phyloP scores from a whole-genome alignment of 2,113 vertebrate genomes.

The Vimba vimba region DNA sequence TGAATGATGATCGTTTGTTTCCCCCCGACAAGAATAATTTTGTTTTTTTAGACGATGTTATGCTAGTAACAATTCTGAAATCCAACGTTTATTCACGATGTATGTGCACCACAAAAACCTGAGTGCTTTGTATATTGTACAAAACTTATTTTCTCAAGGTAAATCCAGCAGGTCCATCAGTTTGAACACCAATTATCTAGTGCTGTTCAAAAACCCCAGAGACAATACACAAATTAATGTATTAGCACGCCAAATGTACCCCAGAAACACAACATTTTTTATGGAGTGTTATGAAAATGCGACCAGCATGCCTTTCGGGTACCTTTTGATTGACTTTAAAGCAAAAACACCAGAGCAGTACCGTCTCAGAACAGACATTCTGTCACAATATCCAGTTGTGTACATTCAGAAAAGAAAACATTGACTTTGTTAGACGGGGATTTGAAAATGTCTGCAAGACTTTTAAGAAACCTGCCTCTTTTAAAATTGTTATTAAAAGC shows the following conservation, averaged over 20 bases:
- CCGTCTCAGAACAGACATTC: slow-evolving; percentile 14
- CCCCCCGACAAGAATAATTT: not conserved
- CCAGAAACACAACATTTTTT: not conserved
- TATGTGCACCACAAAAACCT: not conserved
- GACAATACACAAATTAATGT: not conserved
- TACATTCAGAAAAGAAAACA: slow-evolving; percentile 28
- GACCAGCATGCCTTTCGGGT: not conserved
- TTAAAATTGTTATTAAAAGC: slow-evolving; percentile 30
- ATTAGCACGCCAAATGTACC: not conserved
- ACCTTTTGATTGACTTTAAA: slow-evolving; percentile 32
- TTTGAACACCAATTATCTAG: slow-evolving; percentile 10
- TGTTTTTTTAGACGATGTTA: not conserved
- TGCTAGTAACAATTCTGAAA: not conserved
- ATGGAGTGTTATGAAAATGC: not conserved
- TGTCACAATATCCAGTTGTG: slow-evolving; percentile 1
- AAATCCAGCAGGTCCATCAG: slow-evolving; percentile 27
- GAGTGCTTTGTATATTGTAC: not conserved
- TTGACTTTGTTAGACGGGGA: no score
- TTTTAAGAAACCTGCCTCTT: slow-evolving; percentile 10
- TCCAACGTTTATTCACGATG: not conserved
- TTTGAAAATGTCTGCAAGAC: slow-evolving; percentile 17
- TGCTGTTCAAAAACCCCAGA: not conserved
- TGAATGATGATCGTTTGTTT: not conserved
- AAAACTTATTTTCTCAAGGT: slow-evolving; percentile 31
- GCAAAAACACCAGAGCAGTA: not conserved